Percentiles rank a stretch among this genome's conserved stretches.
Conservation (phyloP, 2,888 invertebrate genomes). For the Epinotia ramella region DNA sequence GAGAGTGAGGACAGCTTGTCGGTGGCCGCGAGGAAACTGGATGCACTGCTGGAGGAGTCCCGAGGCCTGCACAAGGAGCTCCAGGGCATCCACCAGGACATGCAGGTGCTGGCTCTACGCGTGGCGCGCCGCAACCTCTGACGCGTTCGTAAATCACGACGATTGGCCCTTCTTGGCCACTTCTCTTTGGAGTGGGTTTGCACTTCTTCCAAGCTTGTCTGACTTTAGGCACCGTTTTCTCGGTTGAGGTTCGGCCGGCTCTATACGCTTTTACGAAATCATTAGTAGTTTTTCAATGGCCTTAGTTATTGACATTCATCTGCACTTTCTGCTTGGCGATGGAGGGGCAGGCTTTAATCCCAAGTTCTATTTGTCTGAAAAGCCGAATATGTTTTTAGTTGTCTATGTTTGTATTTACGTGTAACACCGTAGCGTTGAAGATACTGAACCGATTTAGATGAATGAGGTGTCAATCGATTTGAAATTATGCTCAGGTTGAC, state of each 20-base stretch:
- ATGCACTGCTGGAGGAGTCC: constrained; percentile 78
- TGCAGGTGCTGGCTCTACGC: constrained; percentile 83
- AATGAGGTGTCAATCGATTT: too few species aligned
- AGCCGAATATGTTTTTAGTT: too few species aligned
- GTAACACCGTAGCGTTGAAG: too few species aligned
- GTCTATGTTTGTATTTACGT: too few species aligned
- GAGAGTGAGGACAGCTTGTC: constrained; percentile 62
- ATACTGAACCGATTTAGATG: too few species aligned
- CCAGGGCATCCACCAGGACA: constrained; percentile 79
- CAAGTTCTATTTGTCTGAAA: too few species aligned
- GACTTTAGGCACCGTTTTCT: not conserved
- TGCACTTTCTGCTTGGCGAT: too few species aligned
- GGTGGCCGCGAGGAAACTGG: constrained; percentile 73
- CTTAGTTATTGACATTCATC: too few species aligned
- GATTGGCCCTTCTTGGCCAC: constrained; percentile 49
- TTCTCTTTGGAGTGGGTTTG: constrained; percentile 38
- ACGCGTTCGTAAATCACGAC: constrained; percentile 76
- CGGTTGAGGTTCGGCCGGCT: not conserved
- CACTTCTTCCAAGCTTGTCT: not conserved
- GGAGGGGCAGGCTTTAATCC: too few species aligned
- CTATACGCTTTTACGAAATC: too few species aligned
- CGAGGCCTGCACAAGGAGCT: constrained; percentile 77
- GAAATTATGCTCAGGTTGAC: too few species aligned
- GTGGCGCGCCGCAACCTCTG: constrained; percentile 71
- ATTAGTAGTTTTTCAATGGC: too few species aligned